Percentiles rank a stretch among this genome's conserved stretches.
phyloP scores from a whole-genome alignment of 92 coral and sea anemone genomes.

The Parazoanthus darwini region DNA sequence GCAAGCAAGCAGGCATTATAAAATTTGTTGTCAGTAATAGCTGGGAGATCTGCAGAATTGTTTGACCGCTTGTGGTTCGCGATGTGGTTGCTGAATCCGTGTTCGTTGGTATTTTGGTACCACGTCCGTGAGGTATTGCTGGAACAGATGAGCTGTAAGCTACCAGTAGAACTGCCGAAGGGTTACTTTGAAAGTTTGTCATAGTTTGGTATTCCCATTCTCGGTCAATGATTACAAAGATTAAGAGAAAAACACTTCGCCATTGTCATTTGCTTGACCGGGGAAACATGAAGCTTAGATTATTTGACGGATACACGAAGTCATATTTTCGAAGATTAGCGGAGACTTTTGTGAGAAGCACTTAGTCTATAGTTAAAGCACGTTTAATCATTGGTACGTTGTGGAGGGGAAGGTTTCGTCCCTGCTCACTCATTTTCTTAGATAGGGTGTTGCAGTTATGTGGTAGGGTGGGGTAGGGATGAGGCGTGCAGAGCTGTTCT shows the following conservation, averaged over 20 bases:
- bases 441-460: slow-evolving; percentile 61
- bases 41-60: slow-evolving; percentile 10
- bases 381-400: slow-evolving; percentile 67
- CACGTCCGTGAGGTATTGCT: not conserved
- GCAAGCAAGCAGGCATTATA: too few species aligned
- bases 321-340: not conserved
- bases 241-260: not conserved
- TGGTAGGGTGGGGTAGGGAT: slow-evolving; percentile 49
- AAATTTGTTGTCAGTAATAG: not conserved
- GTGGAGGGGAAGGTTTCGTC: not conserved
- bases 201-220: not conserved
- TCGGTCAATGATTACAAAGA: not conserved
- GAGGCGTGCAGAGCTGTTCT: slow-evolving; percentile 33
- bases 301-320: too few species aligned
- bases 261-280: too few species aligned
- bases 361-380: slow-evolving; percentile 69
- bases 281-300: too few species aligned
- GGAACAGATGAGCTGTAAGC: slow-evolving; percentile 14
- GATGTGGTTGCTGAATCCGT: not conserved
- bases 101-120: not conserved
- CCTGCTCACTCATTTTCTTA: slow-evolving; percentile 73
- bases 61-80: not conserved
- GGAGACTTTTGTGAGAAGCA: not conserved
- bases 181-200: not conserved
- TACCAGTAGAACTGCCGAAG: slow-evolving; percentile 22